Evolutionary conservation across 2,113 vertebrate species (phyloP), one percentile per base, ranked within the genome.

Genomic region (Etheostoma spectabile): DNA sequence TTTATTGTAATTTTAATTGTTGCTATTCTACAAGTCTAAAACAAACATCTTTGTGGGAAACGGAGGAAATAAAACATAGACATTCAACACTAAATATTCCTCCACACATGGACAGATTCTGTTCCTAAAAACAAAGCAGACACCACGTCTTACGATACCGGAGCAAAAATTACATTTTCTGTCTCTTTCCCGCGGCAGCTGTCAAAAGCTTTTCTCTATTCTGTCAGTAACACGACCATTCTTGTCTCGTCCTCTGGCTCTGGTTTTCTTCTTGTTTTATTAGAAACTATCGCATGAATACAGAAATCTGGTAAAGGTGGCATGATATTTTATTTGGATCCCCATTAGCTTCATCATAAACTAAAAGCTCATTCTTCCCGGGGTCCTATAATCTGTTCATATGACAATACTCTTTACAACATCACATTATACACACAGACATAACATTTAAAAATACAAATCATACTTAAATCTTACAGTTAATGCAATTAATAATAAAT

Each of bases 81-180:
- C 35, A 10, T 12, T 33, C 1, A 6, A 33, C 15, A 48, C 1
- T 21, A 16, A 48, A 63, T 27, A 11, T 66, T 57, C 21, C 7
- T 27, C 3, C 38, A 19, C 42, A 27, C 60, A 24, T 0, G 15
- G 21, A 42, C 38, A 11, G 11, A 51, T 42, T 51, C 4, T 27
- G 38, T 70, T 68, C 21, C n/a, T 48, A 22, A 53, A 61, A 75
- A 62, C 64, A 62, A 15, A 33, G 38, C 72, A 56, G 80, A 64
- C 49, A 18, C 21, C 24, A 18, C 5, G 11, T 69, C 73, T 59
- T 59, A 76, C 70, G 71, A 64, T 24, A 69, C 22, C 55, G 6
- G 22, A 60, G 14, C 59, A 81, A 42, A 82, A 76, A 76, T 56
- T 2, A n/a, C 49, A 64, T 63, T 57, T 76, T 70, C 35, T 56